A percentile compares a stretch with the other conserved stretches of the same genome.
Conservation (phyloP, 2,797 vertebrate genomes). For the Pachyuromys duprasi region DNA sequence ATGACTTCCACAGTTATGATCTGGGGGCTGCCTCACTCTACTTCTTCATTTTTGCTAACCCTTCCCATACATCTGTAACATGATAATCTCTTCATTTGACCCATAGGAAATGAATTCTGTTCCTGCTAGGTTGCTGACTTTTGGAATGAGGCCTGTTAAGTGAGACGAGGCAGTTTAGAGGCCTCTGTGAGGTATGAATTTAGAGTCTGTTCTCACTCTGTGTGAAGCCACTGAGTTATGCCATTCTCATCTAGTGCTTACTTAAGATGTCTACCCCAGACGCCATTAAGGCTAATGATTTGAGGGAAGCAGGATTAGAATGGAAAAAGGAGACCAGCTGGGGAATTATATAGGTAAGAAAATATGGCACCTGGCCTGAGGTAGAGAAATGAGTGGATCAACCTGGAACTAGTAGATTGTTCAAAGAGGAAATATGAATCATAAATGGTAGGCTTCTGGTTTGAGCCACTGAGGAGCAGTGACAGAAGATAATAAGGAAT, state of each 20-base stretch:
- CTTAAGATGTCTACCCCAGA: not conserved
- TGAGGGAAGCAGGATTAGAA: not conserved
- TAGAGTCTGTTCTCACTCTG: not conserved
- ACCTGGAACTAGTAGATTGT: not conserved
- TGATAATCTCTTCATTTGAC: conserved; percentile 29
- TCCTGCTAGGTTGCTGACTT: not conserved
- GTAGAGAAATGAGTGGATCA: not conserved
- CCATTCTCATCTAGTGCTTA: not conserved
- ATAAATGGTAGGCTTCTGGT: not conserved
- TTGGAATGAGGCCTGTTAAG: not conserved
- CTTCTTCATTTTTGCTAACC: not conserved
- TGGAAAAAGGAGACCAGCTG: not conserved
- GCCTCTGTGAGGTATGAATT: conserved; percentile 17
- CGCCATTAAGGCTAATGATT: not conserved
- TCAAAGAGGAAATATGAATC: not conserved
- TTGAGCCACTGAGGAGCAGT: not conserved
- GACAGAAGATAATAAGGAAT: not conserved
- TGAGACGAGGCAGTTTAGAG: not conserved
- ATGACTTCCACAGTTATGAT: not conserved
- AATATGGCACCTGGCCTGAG: not conserved
- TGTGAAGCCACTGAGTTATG: not conserved
- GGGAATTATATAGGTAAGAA: not conserved
- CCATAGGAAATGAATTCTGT: not conserved
- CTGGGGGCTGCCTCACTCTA: not conserved
- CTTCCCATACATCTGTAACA: not conserved